Evolutionary conservation across 2,113 vertebrate genomes (phyloP).

Genomic region (Empidonax traillii): DNA sequence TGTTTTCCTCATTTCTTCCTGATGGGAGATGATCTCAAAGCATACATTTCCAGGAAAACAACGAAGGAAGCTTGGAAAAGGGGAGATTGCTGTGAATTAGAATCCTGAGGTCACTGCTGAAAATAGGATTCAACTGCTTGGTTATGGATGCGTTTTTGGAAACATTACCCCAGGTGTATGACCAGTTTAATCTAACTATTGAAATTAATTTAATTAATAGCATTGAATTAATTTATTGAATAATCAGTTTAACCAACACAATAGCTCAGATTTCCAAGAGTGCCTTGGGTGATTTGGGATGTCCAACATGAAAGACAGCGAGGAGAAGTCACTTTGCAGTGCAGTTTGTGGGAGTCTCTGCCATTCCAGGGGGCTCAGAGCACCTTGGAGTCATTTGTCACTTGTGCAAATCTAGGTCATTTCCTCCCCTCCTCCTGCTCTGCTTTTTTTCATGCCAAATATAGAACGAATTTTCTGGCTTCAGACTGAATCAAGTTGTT

Average conservation of each 20-base stretch:
- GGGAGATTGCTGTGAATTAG: fast-evolving
- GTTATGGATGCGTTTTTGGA: not conserved
- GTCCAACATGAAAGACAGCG: not conserved
- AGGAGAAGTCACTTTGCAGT: not conserved
- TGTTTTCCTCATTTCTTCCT: not conserved
- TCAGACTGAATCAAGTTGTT: slow-evolving; percentile 35
- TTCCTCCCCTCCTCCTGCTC: slow-evolving; percentile 8
- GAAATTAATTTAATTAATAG: not conserved
- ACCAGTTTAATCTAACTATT: not conserved
- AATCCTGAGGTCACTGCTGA: not conserved
- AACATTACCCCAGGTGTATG: not conserved
- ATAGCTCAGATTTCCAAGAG: not conserved
- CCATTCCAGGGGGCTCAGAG: not conserved
- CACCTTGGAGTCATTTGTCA: slow-evolving; percentile 14
- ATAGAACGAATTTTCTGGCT: slow-evolving; percentile 35
- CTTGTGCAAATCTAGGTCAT: slow-evolving; percentile 44
- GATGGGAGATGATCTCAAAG: not conserved
- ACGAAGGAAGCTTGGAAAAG: not conserved
- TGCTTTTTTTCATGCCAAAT: slow-evolving; percentile 11
- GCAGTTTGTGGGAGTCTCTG: not conserved
- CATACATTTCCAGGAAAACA: not conserved
- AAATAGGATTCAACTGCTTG: not conserved
- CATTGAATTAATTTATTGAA: not conserved
- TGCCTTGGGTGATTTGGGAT: not conserved
- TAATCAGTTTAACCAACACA: not conserved